Evolutionary conservation across 2,113 vertebrate genomes (phyloP), one percentile per base, ranked within the genome.

Genomic region (Pseudorectes ferrugineus): DNA sequence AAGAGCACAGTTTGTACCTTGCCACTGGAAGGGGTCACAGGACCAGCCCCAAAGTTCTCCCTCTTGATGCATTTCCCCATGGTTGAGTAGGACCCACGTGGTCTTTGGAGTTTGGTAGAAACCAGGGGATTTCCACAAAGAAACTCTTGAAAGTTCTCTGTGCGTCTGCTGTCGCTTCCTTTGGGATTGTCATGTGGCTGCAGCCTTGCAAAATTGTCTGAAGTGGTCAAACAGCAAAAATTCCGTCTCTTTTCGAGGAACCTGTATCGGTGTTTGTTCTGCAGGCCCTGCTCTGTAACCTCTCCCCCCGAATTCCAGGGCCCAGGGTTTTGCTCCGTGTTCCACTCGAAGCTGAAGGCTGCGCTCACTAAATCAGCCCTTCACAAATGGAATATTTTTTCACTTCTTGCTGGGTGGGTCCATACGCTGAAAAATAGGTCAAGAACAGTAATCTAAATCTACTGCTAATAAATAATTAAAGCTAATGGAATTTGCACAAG

Each of bases 391-490:
- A 97, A 95, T 98, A 93, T 97, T 97, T 97, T 97, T 97, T 97
- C 94, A 85, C 97, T 98, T 97, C 95, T 97, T 96, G 84, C 96
- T 97, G 95, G 96, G 97, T 97, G 95, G 96, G 97, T 97, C 96
- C 68, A 36, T 86, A 62, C 66, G 51, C 92, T 89, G 92, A 97
- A 97, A 98, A 98, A 98, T 98, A 98, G 98, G 98, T 98, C 98
- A 98, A 89, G 97, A 98, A 97, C 96, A 94, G 97, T 98, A 97
- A 98, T 98, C 98, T 98, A 97, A 98, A 98, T 97, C 97, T 98
- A 97, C 98, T 97, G 93, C 97, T 98, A 98, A 98, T 98, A 98
- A 98, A 98, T 98, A 98, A 98, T 98, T 98, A 98, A 98, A 98
- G 97, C 95, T 98, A 98, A 98, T 98, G 98, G 98, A 98, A 98